phyloP scores from a whole-genome alignment of 2,888 invertebrate genomes.

The Athalia cordata region DNA sequence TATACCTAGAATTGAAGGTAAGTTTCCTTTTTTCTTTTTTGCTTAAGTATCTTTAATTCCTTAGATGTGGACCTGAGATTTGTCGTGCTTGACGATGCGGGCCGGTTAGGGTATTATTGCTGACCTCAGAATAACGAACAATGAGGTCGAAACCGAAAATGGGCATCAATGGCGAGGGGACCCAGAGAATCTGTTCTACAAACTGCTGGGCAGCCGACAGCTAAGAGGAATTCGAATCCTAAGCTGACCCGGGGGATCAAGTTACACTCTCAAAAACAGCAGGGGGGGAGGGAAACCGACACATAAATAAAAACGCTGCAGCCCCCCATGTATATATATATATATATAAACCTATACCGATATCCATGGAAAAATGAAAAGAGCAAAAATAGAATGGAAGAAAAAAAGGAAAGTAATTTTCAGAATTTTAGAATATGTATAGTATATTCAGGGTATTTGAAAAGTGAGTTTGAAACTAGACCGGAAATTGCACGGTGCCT shows the following conservation, averaged over 20 bases:
- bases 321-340: neutral
- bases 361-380: too few species aligned
- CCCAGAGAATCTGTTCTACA: neutral
- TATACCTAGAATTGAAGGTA: too few species aligned
- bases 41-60: neutral
- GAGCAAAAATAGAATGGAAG: too few species aligned
- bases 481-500: too few species aligned
- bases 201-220: neutral
- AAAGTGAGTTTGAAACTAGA: too few species aligned
- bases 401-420: too few species aligned
- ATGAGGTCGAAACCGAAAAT: conserved; percentile 39
- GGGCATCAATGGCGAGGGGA: conserved; percentile 27
- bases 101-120: conserved; percentile 18
- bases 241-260: conserved; percentile 33
- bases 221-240: conserved; percentile 17
- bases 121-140: conserved; percentile 31
- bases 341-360: neutral
- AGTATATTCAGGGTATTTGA: too few species aligned
- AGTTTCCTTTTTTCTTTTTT: too few species aligned
- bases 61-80: neutral
- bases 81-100: neutral
- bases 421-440: too few species aligned
- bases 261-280: conserved; percentile 26
- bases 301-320: neutral
- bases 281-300: neutral